Conservation (phyloP, 2,113 vertebrate genomes). For the Alethe diademata region DNA sequence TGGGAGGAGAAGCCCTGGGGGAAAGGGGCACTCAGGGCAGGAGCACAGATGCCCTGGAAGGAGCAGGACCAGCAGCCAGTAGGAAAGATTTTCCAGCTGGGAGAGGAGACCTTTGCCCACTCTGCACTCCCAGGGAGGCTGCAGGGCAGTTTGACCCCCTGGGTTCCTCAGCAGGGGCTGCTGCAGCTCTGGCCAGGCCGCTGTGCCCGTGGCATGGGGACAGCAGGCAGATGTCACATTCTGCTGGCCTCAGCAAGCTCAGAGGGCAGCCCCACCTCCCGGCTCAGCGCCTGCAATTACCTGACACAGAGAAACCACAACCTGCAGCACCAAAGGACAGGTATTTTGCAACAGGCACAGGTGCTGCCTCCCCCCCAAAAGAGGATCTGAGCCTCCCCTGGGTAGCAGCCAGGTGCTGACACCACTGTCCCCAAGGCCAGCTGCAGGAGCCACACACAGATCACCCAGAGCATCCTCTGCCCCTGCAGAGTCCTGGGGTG, state of each 20-base stretch:
- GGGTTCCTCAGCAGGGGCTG: neutral
- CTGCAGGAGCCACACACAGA: neutral
- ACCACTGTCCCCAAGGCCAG: neutral
- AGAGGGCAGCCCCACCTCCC: neutral
- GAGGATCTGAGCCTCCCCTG: neutral
- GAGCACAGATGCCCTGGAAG: neutral
- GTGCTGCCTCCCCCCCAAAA: accelerated
- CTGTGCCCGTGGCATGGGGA: neutral
- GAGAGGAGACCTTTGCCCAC: neutral
- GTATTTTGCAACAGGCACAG: neutral
- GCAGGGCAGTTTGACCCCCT: neutral
- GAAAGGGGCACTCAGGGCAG: neutral
- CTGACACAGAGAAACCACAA: neutral
- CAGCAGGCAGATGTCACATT: neutral
- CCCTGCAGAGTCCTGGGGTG: accelerated
- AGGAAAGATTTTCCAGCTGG: neutral
- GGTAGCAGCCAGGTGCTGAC: neutral
- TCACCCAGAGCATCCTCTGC: neutral
- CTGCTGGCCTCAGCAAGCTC: neutral
- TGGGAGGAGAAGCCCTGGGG: neutral
- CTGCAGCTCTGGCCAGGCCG: neutral
- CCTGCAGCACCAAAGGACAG: neutral
- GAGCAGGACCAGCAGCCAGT: neutral
- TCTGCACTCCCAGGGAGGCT: neutral
- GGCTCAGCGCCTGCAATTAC: neutral